These are phyloP conservation scores for Trachelus iudaicus DNA, from an alignment of 2,888 invertebrate species.

Conservation along the genomic window DNA sequence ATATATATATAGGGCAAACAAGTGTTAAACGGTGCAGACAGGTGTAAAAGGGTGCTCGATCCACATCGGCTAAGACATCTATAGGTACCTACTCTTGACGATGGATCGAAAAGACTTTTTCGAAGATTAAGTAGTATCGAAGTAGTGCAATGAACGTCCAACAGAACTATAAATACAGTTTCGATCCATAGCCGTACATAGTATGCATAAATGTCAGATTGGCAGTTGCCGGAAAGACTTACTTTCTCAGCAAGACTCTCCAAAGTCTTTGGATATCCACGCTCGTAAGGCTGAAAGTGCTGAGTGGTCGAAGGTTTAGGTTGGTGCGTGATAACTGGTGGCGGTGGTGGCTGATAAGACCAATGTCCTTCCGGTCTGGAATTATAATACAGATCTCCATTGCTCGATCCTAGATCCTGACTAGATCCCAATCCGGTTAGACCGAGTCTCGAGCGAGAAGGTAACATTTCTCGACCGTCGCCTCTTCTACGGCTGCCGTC, in stretches of 20 bases:
- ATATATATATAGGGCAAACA: constrained; percentile 46
- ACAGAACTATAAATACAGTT: background rate
- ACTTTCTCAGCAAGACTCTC: constrained; percentile 91
- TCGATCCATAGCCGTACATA: background rate
- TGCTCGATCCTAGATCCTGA: constrained; percentile 66
- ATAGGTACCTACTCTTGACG: constrained; percentile 30
- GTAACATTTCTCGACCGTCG: constrained; percentile 83
- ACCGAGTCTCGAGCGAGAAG: constrained; percentile 80
- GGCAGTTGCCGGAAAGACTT: constrained; percentile 33
- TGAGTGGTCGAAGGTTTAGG: constrained; percentile 81
- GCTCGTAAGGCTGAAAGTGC: constrained; percentile 89
- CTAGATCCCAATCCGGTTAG: constrained; percentile 69
- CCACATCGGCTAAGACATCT: constrained; percentile 65
- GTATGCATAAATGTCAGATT: background rate
- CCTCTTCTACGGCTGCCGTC: constrained; percentile 74
- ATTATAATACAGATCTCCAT: constrained; percentile 85
- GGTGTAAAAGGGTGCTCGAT: constrained; percentile 61
- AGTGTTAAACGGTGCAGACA: constrained; percentile 62
- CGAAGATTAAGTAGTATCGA: background rate
- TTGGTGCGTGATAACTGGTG: constrained; percentile 91
- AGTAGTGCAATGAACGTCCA: background rate
- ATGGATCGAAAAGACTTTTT: background rate
- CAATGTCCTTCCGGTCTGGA: constrained; percentile 72
- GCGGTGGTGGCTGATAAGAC: constrained; percentile 81
- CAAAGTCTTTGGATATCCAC: constrained; percentile 86